Percentiles rank a stretch among this genome's conserved stretches.
These are phyloP conservation scores for Sus scrofa DNA, from an alignment of 2,113 vertebrate genomes.

Conservation along the genomic window DNA sequence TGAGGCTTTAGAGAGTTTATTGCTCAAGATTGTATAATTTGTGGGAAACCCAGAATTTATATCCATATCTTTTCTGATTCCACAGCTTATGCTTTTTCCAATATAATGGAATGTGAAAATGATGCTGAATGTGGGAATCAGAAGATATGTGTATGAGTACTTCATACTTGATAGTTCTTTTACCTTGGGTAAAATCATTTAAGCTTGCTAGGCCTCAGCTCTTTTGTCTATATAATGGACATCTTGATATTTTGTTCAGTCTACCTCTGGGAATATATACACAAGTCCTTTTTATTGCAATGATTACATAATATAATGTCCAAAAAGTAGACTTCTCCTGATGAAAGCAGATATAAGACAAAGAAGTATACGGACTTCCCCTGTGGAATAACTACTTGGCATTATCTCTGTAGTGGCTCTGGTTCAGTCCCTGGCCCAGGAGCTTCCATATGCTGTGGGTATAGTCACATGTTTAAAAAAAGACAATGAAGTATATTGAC, in stretches of 20 bases:
- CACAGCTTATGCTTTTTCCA: background rate
- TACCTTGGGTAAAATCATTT: background rate
- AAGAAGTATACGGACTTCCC: no score
- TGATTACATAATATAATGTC: background rate
- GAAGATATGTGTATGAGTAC: background rate
- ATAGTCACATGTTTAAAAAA: no score
- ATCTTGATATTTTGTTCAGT: background rate
- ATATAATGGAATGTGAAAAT: background rate
- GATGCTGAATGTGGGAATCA: background rate
- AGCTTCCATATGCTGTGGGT: no score
- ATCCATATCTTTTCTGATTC: background rate
- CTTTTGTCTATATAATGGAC: background rate
- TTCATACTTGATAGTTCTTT: background rate
- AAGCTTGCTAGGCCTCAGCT: background rate
- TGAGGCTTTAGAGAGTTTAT: background rate
- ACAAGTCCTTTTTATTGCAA: background rate
- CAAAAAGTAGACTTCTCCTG: background rate
- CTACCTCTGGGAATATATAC: background rate
- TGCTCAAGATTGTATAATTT: background rate
- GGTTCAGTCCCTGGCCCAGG: no score
- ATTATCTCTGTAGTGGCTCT: no score
- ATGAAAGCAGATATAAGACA: background rate
- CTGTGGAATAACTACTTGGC: no score
- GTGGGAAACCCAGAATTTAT: background rate
- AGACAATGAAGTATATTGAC: background rate